Base-by-base conservation (phyloP, 2,888 invertebrate species). In the Meghimatium bilineatum region DNA sequence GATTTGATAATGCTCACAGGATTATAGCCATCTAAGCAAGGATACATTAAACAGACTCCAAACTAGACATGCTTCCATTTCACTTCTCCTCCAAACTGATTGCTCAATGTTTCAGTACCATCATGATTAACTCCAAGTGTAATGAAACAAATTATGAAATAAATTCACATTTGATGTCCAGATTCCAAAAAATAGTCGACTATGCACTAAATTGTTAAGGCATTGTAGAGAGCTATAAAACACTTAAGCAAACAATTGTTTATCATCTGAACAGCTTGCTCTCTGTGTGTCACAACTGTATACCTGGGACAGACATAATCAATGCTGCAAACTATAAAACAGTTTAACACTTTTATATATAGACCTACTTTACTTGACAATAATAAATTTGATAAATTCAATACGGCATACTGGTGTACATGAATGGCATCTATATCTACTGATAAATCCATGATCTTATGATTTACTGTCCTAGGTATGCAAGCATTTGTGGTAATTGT, bases 231-330 rank as follows among this genome's bases (percentile, higher is more conserved):
- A 63, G n/a, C 60, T 8, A 63, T 63, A 63, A 63, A 63, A 63
- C 60, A 63, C 60, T 63, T 26, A 63, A n/a, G 60, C n/a, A 63
- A 63, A 63, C 60, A 63, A 63, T 63, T 26, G n/a, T 63, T 63
- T n/a, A 63, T 63, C 6, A 63, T 63, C 60, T 63, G n/a, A n/a
- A n/a, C n/a, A 8, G n/a, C 60, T 26, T n/a, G 60, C n/a, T n/a
- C n/a, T 63, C n/a, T 3, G n/a, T n/a, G 60, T 63, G 60, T 23
- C n/a, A 12, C 60, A 63, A n/a, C 60, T 63, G 60, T 63, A 8
- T 63, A 12, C 26, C n/a, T 2, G 23, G 60, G 26, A 63, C n/a
- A 63, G 60, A 3, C 60, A 63, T n/a, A 63, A 63, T 63, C 60
- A 63, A 63, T 63, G 60, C 60, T n/a, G 60, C 60, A 63, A n/a